phyloP scores from a whole-genome alignment of 2,113 vertebrate species.

The Myanophis thanlyinensis region DNA sequence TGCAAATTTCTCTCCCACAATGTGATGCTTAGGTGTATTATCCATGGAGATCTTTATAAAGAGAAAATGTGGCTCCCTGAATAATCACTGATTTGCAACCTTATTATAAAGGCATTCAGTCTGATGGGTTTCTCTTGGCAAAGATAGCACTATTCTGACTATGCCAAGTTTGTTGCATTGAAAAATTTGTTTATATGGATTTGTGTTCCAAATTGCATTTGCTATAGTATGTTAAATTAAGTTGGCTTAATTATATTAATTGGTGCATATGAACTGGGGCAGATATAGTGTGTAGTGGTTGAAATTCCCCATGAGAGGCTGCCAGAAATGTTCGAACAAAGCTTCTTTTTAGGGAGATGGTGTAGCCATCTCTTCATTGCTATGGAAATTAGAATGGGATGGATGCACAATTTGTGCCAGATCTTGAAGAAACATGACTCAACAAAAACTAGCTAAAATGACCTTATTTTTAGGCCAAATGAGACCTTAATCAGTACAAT shows the following conservation, averaged over 20 bases:
- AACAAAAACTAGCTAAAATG: background rate
- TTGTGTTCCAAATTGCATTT: constrained; percentile 66
- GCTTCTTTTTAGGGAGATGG: background rate
- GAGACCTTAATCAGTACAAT: background rate
- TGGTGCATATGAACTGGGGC: constrained; percentile 60
- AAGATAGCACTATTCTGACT: constrained; percentile 33
- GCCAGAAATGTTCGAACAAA: constrained; percentile 26
- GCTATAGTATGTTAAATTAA: constrained; percentile 66
- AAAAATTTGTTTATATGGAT: constrained; percentile 65
- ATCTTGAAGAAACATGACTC: background rate
- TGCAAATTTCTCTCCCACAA: background rate
- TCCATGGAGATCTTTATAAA: background rate
- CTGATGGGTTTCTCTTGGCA: constrained; percentile 21
- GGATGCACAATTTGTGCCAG: background rate
- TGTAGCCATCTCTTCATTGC: constrained; percentile 6
- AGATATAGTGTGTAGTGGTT: constrained; percentile 57
- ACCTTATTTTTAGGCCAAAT: background rate
- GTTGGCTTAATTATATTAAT: constrained; percentile 68
- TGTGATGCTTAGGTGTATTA: background rate
- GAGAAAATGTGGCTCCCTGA: constrained; percentile 1
- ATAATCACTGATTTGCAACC: constrained; percentile 18
- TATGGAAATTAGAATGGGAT: background rate
- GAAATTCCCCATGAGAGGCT: constrained; percentile 39
- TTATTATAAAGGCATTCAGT: background rate
- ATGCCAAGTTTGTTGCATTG: constrained; percentile 48